phyloP scores from a whole-genome alignment of 23 tunicate genomes.

The Ascidia mentula region DNA sequence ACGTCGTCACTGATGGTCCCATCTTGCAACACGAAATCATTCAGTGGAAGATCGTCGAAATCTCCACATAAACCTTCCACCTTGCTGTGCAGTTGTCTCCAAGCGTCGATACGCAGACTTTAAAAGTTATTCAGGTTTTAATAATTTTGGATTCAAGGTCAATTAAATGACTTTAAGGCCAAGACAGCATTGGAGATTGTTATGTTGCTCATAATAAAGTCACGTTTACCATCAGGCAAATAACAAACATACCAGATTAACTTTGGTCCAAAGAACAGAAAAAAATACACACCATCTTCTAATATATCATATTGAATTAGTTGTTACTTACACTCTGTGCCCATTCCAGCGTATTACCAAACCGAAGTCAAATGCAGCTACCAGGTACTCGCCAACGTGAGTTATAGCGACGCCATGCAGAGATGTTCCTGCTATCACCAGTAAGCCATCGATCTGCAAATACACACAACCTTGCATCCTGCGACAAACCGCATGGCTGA shows the following conservation, averaged over 20 bases:
- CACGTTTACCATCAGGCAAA: too few relatives aligned
- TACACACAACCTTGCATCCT: too few relatives aligned
- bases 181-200: too few relatives aligned
- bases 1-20: constrained; percentile 10
- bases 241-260: too few relatives aligned
- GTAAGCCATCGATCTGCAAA: background rate
- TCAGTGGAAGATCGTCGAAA: constrained; percentile 25
- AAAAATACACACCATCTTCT: too few relatives aligned
- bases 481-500: too few relatives aligned
- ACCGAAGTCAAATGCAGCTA: constrained; percentile 30
- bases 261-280: too few relatives aligned
- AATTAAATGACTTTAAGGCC: too few relatives aligned
- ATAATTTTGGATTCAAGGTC: too few relatives aligned
- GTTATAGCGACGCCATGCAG: background rate
- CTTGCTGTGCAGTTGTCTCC: constrained; percentile 11
- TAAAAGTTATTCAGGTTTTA: too few relatives aligned
- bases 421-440: background rate
- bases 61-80: constrained; percentile 70
- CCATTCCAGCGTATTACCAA: constrained; percentile 49
- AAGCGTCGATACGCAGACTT: constrained; percentile 49
- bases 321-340: constrained; percentile 18
- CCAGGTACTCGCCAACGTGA: constrained; percentile 30
- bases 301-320: too few relatives aligned
- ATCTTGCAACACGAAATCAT: constrained; percentile 12
- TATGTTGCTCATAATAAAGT: too few relatives aligned